A percentile compares a stretch with the other conserved stretches of the same genome.
Conservation (phyloP, 37 sponge, comb jelly and placozoan species). For the Oopsacas minuta region DNA sequence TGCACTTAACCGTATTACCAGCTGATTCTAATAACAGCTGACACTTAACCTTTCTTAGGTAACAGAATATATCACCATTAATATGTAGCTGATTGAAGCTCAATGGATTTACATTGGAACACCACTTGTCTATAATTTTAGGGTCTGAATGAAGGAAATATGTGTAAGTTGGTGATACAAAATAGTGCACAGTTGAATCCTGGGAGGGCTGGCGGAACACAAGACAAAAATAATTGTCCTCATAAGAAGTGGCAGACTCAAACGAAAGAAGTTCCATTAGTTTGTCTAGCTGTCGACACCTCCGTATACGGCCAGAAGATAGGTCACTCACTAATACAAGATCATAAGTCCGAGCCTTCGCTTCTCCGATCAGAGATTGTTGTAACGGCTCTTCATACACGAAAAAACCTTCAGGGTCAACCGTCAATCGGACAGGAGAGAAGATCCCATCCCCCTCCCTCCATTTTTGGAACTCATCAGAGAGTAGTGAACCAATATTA, state of each 20-base stretch:
- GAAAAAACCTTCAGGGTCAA: background rate
- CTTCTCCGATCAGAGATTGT: background rate
- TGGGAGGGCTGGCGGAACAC: background rate
- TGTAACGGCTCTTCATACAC: background rate
- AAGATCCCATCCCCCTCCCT: background rate
- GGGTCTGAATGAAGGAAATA: background rate
- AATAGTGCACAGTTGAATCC: background rate
- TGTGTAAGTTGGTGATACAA: background rate
- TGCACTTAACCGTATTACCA: background rate
- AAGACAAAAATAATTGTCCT: conserved; percentile 2
- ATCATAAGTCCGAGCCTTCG: background rate
- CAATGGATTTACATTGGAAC: background rate
- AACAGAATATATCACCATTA: background rate
- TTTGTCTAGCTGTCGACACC: background rate
- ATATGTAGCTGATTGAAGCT: background rate
- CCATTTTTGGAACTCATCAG: background rate
- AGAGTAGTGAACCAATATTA: background rate
- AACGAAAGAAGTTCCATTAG: background rate
- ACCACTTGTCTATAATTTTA: background rate
- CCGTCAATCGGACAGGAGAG: background rate
- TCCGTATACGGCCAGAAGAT: background rate
- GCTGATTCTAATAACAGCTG: background rate
- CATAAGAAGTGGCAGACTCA: background rate
- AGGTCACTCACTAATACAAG: background rate
- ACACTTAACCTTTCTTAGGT: background rate